phyloP scores from a whole-genome alignment of 2,888 invertebrate species.

The Volucella inanis region DNA sequence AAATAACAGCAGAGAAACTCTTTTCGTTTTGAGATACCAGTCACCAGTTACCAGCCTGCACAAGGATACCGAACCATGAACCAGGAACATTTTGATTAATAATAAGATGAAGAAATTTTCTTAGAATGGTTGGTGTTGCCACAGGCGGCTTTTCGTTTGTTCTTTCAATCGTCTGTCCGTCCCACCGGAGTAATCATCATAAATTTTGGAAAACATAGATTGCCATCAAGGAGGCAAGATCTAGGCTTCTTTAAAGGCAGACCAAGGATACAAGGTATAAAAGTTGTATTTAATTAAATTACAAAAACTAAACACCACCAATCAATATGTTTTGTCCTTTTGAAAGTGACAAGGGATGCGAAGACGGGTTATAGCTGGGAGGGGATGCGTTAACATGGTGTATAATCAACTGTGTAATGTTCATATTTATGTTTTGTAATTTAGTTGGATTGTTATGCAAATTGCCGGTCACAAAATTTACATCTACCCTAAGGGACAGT shows the following conservation, averaged over 20 bases:
- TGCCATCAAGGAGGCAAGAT: conserved; percentile 29
- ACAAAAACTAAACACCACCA: conserved; percentile 58
- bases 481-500: conserved; percentile 30
- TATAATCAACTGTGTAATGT: conserved; percentile 64
- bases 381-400: conserved; percentile 14
- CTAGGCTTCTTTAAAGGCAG: neutral
- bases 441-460: conserved; percentile 62
- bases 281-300: conserved; percentile 57
- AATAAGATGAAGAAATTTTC: conserved; percentile 45
- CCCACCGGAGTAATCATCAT: conserved; percentile 54
- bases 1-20: neutral
- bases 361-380: neutral
- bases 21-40: neutral
- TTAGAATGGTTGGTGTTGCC: conserved; percentile 15
- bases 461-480: conserved; percentile 60
- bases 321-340: conserved; percentile 63
- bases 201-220: conserved; percentile 56
- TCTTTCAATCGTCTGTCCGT: neutral
- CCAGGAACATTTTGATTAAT: conserved; percentile 41
- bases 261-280: conserved; percentile 37
- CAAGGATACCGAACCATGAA: neutral
- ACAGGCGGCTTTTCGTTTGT: neutral
- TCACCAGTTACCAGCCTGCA: neutral
- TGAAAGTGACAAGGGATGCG: neutral
- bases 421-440: conserved; percentile 62